These are phyloP conservation scores for Drymonia ruficornis DNA, from an alignment of 2,888 invertebrate species.

Conservation along the genomic window DNA sequence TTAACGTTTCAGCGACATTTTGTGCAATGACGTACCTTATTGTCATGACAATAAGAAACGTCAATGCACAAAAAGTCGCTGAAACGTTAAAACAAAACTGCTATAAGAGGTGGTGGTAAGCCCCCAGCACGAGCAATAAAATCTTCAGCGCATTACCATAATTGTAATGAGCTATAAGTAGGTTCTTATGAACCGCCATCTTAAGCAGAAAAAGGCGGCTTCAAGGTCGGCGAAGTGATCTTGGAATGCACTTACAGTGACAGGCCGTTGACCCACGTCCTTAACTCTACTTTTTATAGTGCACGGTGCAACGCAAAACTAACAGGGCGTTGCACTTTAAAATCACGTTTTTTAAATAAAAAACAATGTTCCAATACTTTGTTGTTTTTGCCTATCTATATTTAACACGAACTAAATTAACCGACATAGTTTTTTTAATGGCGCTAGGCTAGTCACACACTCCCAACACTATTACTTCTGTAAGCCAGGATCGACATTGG, in stretches of 20 bases:
- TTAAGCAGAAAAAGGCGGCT: slow-evolving; percentile 30
- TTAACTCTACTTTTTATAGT: slow-evolving; percentile 39
- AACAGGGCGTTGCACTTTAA: slow-evolving; percentile 32
- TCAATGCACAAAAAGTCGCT: too few relatives aligned
- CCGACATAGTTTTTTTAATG: too few relatives aligned
- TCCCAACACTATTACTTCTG: too few relatives aligned
- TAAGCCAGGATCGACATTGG: too few relatives aligned
- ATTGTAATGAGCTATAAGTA: slow-evolving; percentile 25
- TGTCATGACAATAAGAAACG: too few relatives aligned
- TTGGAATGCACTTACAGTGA: slow-evolving; percentile 49
- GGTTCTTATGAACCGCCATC: slow-evolving; percentile 25
- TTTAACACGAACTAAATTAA: too few relatives aligned
- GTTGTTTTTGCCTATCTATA: slow-evolving; percentile 11
- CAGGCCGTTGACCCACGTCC: slow-evolving; percentile 49
- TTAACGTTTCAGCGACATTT: too few relatives aligned
- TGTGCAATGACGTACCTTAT: too few relatives aligned
- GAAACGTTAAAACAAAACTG: too few relatives aligned
- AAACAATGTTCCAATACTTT: slow-evolving; percentile 10
- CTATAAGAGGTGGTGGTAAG: too few relatives aligned
- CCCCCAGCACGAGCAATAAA: not conserved
- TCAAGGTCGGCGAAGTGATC: slow-evolving; percentile 54
- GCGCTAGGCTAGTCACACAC: too few relatives aligned
- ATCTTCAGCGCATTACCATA: slow-evolving; percentile 18
- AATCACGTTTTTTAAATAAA: slow-evolving; percentile 29
- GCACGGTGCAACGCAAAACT: slow-evolving; percentile 20